These are phyloP conservation scores for Globia sparganii DNA, from an alignment of 2,888 invertebrate genomes.

Conservation along the genomic window DNA sequence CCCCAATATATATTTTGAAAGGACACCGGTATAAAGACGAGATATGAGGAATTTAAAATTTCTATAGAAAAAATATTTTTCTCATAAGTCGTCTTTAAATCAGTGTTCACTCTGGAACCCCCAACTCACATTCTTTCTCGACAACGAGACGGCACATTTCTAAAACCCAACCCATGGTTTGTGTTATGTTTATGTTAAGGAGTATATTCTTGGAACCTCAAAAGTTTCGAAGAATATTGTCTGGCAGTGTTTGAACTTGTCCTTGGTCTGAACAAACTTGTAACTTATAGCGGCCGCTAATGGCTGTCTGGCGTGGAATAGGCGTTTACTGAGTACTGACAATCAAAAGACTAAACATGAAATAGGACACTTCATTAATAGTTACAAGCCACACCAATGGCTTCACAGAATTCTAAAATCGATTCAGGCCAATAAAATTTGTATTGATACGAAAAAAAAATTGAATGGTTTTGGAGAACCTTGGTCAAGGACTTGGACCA, in stretches of 20 bases:
- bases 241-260: background rate
- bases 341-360: conserved; percentile 13
- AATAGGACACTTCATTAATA: conserved; percentile 1
- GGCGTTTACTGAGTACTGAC: background rate
- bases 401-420: conserved; percentile 3
- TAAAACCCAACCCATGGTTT: background rate
- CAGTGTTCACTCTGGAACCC: background rate
- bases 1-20: too few relatives aligned
- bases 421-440: background rate
- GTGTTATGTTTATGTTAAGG: background rate
- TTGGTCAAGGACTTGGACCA: conserved; percentile 22
- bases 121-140: background rate
- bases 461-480: conserved; percentile 5
- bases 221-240: background rate
- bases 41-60: too few relatives aligned
- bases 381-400: background rate
- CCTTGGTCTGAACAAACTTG: conserved; percentile 31
- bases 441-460: background rate
- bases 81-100: too few relatives aligned
- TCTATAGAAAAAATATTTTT: too few relatives aligned
- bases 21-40: too few relatives aligned
- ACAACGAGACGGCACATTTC: too few relatives aligned
- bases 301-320: conserved; percentile 14
- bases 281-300: conserved; percentile 15
- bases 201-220: background rate